Conservation (phyloP, 2,797 vertebrate genomes). For the Bovichtus variegatus region DNA sequence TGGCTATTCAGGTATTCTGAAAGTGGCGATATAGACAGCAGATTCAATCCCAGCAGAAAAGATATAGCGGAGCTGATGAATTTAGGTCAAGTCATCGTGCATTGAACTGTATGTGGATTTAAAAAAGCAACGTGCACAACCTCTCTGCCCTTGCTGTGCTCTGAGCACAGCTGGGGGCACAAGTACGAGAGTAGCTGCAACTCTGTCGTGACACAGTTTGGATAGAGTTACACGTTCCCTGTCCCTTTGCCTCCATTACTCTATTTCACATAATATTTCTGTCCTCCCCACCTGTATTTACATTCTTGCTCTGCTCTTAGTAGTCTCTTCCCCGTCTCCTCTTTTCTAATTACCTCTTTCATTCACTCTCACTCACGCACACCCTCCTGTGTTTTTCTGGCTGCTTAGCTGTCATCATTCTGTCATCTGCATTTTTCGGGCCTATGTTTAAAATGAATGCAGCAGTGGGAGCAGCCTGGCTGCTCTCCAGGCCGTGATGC, state of each 20-base stretch:
- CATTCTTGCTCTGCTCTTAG: conserved; percentile 20
- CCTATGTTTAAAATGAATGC: conserved; percentile 43
- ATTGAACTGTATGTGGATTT: conserved; percentile 35
- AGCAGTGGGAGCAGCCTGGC: conserved; percentile 53
- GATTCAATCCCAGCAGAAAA: conserved; percentile 7
- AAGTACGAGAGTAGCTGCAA: not conserved
- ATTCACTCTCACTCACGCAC: conserved; percentile 44
- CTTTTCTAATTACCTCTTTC: conserved; percentile 49
- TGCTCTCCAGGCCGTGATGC: conserved; percentile 61
- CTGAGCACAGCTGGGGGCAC: conserved; percentile 26
- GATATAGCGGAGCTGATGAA: conserved; percentile 17
- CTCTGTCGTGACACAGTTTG: conserved; percentile 2
- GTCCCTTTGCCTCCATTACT: conserved; percentile 31
- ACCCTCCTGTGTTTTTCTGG: conserved; percentile 48
- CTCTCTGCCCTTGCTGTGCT: conserved; percentile 46
- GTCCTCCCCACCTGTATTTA: conserved; percentile 32
- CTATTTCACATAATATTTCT: conserved; percentile 43
- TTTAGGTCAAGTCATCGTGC: conserved; percentile 39
- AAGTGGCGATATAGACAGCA: not conserved
- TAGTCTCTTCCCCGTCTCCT: conserved; percentile 17
- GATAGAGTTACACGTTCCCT: conserved; percentile 10
- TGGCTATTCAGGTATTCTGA: conserved; percentile 7
- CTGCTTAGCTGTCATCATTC: conserved; percentile 63
- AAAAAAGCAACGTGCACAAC: conserved; percentile 8
- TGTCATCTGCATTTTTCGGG: conserved; percentile 53